Evolutionary conservation across 2,888 invertebrate genomes (phyloP), one percentile per base, ranked within the genome.

Genomic region (Drosophila parthenogenetica): DNA sequence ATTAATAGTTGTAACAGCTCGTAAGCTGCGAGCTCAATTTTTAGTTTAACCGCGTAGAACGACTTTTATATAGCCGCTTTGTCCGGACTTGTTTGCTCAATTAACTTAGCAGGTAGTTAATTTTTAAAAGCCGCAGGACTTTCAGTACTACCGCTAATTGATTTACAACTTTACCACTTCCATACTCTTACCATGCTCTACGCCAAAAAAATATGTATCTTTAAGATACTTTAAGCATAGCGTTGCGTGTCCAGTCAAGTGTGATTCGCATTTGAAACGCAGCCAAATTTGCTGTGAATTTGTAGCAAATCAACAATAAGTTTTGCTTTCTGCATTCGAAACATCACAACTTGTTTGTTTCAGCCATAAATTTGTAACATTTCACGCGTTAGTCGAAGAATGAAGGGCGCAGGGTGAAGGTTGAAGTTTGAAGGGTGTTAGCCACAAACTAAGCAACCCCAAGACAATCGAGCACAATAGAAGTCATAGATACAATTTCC

Each of bases 21-120:
- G 75, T 68, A 53, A 78, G 62, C 69, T 67, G 58, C 35, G 10
- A 10, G 35, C 35, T 35, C 35, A 55, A 73, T 77, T 79, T 85
- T 82, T 82, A 81, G 82, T 77, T 75, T 61, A 63, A 54, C 69
- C 61, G 72, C 58, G 46, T 25, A 19, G 43, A 17, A 63, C 69
- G 89, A 85, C 83, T 83, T 88, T 87, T 83, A 50, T 77, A 37
- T 35, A 45, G 74, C 62, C 81, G 51, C 66, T 64, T 76, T 79
- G 73, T 73, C 73, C 67, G 62, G 61, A 81, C 51, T 76, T 77
- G 83, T 75, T 89, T 77, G 90, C 87, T 91, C 91, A 90, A 90
- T 91, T 90, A 91, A 91, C 90, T 90, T 89, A 80, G 80, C 91
- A 90, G 91, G 90, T 90, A 91, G 91, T 90, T 91, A 90, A 90